Base-by-base conservation (phyloP, 2,888 invertebrate genomes). In the Ceramica pisi region DNA sequence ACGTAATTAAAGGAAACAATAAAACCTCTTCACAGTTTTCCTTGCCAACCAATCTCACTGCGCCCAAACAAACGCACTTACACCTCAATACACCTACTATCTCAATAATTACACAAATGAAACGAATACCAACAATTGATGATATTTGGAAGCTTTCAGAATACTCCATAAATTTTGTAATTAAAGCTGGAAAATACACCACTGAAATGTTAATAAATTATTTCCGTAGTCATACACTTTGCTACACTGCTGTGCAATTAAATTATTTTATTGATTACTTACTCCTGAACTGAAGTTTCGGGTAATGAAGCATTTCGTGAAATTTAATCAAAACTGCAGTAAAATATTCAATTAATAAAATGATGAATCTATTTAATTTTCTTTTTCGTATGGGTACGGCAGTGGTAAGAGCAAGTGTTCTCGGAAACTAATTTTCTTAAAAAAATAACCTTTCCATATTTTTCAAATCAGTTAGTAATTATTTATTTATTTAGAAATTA, bases 241-340 rank as follows among this genome's bases (percentile, higher is more conserved):
- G 19, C 41, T 44, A 41, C n/a, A 38, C 12, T 23, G 21, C 23
- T 26, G n/a, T 26, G 26, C 9, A n/a, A 44, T 51, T 31, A 51
- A 21, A 67, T 53, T 21, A 53, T 53, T 68, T 44, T 53, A 41
- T 67, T 67, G 14, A 31, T 19, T 10, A n/a, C 19, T 19, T 10
- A n/a, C 19, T 23, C 4, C 7, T 23, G 7, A n/a, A 53, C 16
- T 68, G 19, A 19, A 19, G 51, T 53, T 35, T 5, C 31, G n/a
- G 19, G 10, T 67, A 41, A n/a, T 50, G 16, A 51, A 12, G 10
- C 14, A 10, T 21, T 31, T 41, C 19, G n/a, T n/a, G 7, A 48
- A 7, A 6, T 26, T 8, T n/a, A 50, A 41, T 50, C 5, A 38
- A 38, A 23, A 23, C 19, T 23, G n/a, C 1, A 10, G n/a, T 41